A percentile compares a stretch with the other conserved stretches of the same genome.
phyloP scores from a whole-genome alignment of 2,888 invertebrate genomes.

The Leucania comma region DNA sequence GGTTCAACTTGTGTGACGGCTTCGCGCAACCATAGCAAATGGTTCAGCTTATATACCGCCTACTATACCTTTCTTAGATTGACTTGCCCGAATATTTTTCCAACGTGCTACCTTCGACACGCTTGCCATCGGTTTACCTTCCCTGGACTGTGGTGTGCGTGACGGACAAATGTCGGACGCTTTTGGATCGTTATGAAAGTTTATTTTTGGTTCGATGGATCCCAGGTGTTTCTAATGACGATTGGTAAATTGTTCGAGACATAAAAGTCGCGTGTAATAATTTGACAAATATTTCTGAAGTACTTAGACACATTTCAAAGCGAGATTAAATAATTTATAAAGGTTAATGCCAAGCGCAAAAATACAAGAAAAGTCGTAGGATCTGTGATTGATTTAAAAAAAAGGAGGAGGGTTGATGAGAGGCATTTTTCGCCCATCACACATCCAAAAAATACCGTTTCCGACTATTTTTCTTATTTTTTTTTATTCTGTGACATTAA shows the following conservation, averaged over 20 bases:
- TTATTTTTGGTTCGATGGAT: conserved; percentile 40
- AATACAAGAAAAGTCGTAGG: not conserved
- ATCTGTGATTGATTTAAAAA: not conserved
- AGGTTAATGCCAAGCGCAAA: not conserved
- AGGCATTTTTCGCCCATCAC: no score
- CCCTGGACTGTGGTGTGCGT: conserved; percentile 23
- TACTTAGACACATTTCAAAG: not conserved
- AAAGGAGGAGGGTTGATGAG: not conserved
- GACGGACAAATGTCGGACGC: conserved; percentile 24
- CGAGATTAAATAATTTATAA: not conserved
- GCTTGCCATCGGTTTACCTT: no score
- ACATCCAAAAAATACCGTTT: no score
- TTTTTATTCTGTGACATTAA: no score
- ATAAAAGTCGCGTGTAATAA: conserved; percentile 24
- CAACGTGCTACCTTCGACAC: no score
- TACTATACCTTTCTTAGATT: no score
- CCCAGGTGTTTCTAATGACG: conserved; percentile 45
- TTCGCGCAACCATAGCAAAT: no score
- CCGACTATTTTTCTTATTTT: no score
- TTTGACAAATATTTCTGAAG: not conserved
- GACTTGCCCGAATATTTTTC: no score
- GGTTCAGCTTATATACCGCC: no score
- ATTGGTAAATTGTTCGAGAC: conserved; percentile 34
- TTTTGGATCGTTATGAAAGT: conserved; percentile 39
- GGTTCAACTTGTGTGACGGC: no score